Evolutionary conservation across 2,113 vertebrate species (phyloP).

Genomic region (Ellobius talpinus): DNA sequence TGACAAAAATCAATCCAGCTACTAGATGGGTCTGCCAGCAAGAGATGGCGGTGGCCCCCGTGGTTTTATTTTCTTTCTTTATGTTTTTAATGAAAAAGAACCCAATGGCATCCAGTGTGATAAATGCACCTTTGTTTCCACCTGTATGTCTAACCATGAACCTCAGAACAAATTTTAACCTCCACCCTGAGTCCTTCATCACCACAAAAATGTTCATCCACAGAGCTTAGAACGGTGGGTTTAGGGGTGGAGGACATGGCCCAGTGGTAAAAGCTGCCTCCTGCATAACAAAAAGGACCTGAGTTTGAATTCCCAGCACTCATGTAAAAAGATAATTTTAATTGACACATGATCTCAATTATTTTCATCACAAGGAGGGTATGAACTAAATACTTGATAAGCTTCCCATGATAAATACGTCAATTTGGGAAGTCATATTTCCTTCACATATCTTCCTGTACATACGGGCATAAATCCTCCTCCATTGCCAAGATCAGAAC

Average conservation of each 20-base stretch:
- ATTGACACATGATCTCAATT: background rate
- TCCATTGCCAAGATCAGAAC: background rate
- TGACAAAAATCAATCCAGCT: background rate
- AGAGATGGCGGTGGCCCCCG: background rate
- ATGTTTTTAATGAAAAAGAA: constrained; percentile 48
- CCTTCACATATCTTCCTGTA: background rate
- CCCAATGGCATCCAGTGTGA: background rate
- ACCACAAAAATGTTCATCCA: background rate
- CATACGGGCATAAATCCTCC: background rate
- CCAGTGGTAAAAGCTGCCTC: background rate
- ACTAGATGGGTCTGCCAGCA: background rate
- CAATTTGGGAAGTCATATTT: background rate
- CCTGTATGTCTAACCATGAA: background rate
- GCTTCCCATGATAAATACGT: background rate
- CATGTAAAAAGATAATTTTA: background rate
- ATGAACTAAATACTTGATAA: background rate
- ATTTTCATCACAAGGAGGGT: background rate
- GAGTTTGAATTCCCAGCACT: background rate
- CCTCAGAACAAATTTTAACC: constrained; percentile 50
- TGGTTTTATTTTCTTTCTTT: constrained; percentile 8
- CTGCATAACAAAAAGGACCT: too few relatives aligned
- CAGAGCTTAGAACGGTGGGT: background rate
- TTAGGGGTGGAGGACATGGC: background rate
- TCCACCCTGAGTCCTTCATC: background rate
- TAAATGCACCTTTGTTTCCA: background rate